Evolutionary conservation across 23 tunicate species (phyloP), one percentile per base, ranked within the genome.

Genomic region (Halocynthia aurantium): DNA sequence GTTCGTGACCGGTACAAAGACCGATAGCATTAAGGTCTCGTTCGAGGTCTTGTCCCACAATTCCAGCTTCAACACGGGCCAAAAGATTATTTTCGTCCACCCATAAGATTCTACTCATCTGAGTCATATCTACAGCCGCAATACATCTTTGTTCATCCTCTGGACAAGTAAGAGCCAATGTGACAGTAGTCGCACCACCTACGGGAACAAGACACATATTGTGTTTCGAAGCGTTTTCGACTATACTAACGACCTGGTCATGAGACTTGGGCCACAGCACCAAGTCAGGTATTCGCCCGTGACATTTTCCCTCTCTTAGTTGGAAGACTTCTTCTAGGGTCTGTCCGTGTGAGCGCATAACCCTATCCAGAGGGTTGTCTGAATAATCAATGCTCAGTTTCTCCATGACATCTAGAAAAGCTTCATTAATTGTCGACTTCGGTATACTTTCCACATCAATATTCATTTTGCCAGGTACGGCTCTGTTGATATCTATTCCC

Each of bases 91-190:
- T 92, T 51, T 92, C 98, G 69, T 92, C 98, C 21, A 92, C 98
- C 98, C 98, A 92, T 50, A 92, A 66, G 18, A 92, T 92, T n/a
- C n/a, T 78, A 71, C 85, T 92, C 98, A 92, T 92, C 57, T 92
- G 98, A 8, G 98, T 92, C 88, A 82, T 92, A 63, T 92, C 98
- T 67, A 92, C 88, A 7, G 75, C 58, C 13, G 85, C 92, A 44
- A 92, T 84, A 53, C 88, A 82, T 52, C 98, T 55, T 11, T 57
- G 44, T 61, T 92, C 98, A 69, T 92, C 63, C 44, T 81, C 88
- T 50, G 98, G 98, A 77, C 98, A 92, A 5, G 74, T 74, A 20
- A 92, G 54, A 9, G 98, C 73, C 13, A 76, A 62, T 52, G 98
- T 92, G 76, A 92, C 98, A 17, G 84, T 67, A 2, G 55, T 85